phyloP scores from a whole-genome alignment of 2,797 vertebrate genomes.

The Rhynchonycteris naso region DNA sequence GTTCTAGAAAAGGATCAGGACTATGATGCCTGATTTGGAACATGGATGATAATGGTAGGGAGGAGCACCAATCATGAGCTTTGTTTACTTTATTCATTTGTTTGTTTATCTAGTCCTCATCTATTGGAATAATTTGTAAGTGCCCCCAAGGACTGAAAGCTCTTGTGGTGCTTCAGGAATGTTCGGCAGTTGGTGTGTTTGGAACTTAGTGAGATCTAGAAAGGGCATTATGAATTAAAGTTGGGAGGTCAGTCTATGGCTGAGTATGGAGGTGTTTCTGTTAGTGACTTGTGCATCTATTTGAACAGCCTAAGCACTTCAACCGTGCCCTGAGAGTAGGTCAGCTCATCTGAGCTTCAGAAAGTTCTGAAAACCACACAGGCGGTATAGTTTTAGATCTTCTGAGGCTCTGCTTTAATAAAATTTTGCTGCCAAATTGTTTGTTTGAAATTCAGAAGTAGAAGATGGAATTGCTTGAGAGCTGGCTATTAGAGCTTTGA shows the following conservation, averaged over 20 bases:
- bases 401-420: neutral
- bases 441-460: slow-evolving; percentile 36
- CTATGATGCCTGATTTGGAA: neutral
- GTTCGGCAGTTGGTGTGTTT: neutral
- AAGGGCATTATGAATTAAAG: neutral
- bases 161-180: neutral
- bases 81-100: neutral
- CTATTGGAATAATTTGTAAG: neutral
- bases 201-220: neutral
- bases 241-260: neutral
- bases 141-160: neutral
- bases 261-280: neutral
- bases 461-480: neutral
- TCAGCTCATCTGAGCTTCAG: neutral
- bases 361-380: neutral
- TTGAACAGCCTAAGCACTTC: neutral
- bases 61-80: neutral
- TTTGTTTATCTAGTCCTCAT: neutral
- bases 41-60: neutral
- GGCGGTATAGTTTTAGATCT: neutral
- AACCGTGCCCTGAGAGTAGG: neutral
- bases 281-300: neutral
- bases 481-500: neutral
- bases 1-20: neutral
- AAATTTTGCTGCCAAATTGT: neutral